Percentiles rank a stretch among this genome's conserved stretches.
These are phyloP conservation scores for Lasiurus borealis DNA, from an alignment of 2,113 vertebrate species.

Conservation along the genomic window DNA sequence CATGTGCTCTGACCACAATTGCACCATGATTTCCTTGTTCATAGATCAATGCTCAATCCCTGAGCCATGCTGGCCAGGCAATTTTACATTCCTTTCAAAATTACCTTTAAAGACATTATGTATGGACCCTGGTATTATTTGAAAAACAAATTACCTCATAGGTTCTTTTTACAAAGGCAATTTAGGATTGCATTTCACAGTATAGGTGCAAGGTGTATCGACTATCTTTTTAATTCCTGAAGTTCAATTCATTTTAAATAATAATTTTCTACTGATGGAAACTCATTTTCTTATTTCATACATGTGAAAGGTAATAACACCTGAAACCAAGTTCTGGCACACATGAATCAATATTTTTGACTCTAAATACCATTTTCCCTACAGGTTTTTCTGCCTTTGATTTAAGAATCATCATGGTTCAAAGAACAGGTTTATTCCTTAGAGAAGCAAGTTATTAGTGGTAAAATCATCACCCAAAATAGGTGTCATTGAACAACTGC, in stretches of 20 bases:
- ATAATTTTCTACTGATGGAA: conserved; percentile 68
- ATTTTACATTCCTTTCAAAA: conserved; percentile 13
- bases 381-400: conserved; percentile 73
- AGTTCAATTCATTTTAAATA: conserved; percentile 76
- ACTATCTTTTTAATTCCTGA: conserved; percentile 73
- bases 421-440: conserved; percentile 60
- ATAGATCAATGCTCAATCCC: too few relatives aligned
- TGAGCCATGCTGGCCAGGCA: not conserved
- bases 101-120: conserved; percentile 51
- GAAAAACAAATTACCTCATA: conserved; percentile 49
- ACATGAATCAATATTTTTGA: conserved; percentile 77
- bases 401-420: conserved; percentile 72
- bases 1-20: too few relatives aligned
- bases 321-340: conserved; percentile 54
- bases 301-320: conserved; percentile 76
- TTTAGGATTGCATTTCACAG: conserved; percentile 63
- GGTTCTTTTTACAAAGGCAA: conserved; percentile 60
- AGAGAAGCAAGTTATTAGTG: conserved; percentile 53
- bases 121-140: conserved; percentile 26
- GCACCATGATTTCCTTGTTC: too few relatives aligned
- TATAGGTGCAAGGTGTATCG: not conserved
- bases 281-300: conserved; percentile 80
- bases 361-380: conserved; percentile 70
- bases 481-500: conserved; percentile 30
- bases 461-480: conserved; percentile 56